Evolutionary conservation across 2,797 vertebrate species (phyloP).

Genomic region (Alauda arvensis): DNA sequence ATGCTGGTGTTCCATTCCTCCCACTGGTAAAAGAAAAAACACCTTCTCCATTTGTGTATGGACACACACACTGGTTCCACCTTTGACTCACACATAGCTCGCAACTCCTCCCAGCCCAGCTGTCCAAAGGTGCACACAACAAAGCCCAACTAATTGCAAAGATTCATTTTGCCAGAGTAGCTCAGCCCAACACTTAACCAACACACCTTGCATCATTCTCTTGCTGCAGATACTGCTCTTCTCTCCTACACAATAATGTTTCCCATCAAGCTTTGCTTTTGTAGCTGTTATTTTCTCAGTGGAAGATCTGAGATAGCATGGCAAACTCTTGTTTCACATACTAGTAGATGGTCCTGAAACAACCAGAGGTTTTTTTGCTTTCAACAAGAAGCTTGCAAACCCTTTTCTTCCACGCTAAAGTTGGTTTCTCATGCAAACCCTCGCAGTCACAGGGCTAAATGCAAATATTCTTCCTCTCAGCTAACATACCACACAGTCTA

Average conservation of each 20-base stretch:
- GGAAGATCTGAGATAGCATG: neutral
- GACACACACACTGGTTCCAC: neutral
- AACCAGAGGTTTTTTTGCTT: neutral
- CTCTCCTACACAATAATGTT: neutral
- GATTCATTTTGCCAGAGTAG: neutral
- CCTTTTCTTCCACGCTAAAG: neutral
- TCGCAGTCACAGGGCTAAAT: neutral
- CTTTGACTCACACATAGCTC: slow-evolving; percentile 9
- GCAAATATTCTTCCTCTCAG: neutral
- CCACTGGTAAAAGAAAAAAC: neutral
- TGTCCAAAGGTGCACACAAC: neutral
- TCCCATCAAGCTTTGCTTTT: neutral
- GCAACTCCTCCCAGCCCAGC: neutral
- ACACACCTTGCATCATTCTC: neutral
- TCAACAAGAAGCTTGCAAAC: neutral
- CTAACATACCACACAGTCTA: neutral
- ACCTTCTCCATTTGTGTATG: neutral
- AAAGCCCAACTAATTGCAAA: neutral
- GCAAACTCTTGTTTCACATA: neutral
- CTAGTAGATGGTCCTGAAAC: neutral
- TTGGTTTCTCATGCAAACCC: neutral
- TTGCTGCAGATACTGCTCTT: neutral
- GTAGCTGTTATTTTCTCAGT: neutral
- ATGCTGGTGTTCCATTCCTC: neutral
- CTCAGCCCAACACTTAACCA: neutral